Evolutionary conservation across 2,797 vertebrate genomes (phyloP).

Genomic region (Onychomys torridus): DNA sequence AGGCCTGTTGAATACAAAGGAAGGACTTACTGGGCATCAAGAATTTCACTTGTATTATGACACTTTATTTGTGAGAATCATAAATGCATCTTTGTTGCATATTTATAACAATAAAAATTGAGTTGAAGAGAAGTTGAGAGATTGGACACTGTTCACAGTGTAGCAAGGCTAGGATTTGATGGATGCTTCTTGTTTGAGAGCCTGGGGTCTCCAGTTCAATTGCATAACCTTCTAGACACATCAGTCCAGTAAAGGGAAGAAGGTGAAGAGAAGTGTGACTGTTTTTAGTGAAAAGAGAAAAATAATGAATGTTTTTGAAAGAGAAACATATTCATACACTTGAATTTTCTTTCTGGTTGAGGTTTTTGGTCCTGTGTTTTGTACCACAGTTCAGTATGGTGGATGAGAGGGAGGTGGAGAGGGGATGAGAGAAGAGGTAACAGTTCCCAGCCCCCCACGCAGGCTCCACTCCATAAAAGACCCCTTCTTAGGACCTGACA

Average conservation of each 20-base stretch:
- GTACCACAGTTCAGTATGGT: rapidly evolving
- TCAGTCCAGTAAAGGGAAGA: not conserved
- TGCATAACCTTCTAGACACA: not conserved
- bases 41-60: not conserved
- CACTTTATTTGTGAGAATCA: not conserved
- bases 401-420: not conserved
- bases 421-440: not conserved
- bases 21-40: not conserved
- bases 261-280: not conserved
- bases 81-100: not conserved
- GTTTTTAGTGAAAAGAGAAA: slow-evolving; percentile 1
- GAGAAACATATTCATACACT: not conserved
- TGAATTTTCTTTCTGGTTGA: not conserved
- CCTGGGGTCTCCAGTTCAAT: rapidly evolving
- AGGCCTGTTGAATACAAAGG: not conserved
- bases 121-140: not conserved
- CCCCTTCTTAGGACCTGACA: slow-evolving; percentile 62
- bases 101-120: not conserved
- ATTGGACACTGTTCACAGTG: not conserved
- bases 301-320: not conserved
- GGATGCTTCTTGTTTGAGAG: not conserved
- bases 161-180: rapidly evolving
- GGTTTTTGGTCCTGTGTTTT: not conserved
- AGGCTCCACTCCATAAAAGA: not conserved
- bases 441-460: not conserved